Percentiles rank a stretch among this genome's conserved stretches.
Conservation (phyloP, 1,140 invertebrate species). For the Leptinotarsa defecta region DNA sequence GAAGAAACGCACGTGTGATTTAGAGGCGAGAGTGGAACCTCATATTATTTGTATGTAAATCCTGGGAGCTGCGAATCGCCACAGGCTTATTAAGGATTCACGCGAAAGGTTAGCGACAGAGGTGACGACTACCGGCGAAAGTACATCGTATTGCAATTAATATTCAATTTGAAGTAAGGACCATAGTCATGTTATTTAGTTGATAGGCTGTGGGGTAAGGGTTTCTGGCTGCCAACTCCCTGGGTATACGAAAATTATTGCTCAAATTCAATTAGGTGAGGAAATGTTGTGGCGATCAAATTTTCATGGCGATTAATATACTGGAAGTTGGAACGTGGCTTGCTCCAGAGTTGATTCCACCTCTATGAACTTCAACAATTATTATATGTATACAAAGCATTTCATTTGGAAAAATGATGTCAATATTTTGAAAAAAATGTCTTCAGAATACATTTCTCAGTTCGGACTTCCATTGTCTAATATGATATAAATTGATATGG, state of each 20-base stretch:
- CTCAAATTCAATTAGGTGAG: too few relatives aligned
- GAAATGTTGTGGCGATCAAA: too few relatives aligned
- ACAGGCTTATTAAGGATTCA: conserved; percentile 44
- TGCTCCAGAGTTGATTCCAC: too few relatives aligned
- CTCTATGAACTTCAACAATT: too few relatives aligned
- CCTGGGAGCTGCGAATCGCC: conserved; percentile 41
- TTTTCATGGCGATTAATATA: too few relatives aligned
- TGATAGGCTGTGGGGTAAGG: neutral
- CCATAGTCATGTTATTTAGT: conserved; percentile 4
- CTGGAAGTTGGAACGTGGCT: too few relatives aligned
- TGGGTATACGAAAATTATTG: neutral
- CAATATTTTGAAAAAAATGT: too few relatives aligned
- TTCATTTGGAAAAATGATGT: too few relatives aligned
- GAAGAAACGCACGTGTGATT: conserved; percentile 17
- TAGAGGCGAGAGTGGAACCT: conserved; percentile 12
- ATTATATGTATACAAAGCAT: too few relatives aligned
- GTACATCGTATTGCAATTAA: conserved; percentile 37
- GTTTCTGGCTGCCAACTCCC: neutral
- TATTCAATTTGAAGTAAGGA: conserved; percentile 34
- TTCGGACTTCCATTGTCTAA: too few relatives aligned
- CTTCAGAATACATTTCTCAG: too few relatives aligned
- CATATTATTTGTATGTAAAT: conserved; percentile 48
- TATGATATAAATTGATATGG: too few relatives aligned
- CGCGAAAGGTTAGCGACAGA: conserved; percentile 33
- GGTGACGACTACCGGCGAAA: conserved; percentile 30